These are phyloP conservation scores for Pteronura brasiliensis DNA, from an alignment of 2,113 vertebrate species.

Conservation along the genomic window DNA sequence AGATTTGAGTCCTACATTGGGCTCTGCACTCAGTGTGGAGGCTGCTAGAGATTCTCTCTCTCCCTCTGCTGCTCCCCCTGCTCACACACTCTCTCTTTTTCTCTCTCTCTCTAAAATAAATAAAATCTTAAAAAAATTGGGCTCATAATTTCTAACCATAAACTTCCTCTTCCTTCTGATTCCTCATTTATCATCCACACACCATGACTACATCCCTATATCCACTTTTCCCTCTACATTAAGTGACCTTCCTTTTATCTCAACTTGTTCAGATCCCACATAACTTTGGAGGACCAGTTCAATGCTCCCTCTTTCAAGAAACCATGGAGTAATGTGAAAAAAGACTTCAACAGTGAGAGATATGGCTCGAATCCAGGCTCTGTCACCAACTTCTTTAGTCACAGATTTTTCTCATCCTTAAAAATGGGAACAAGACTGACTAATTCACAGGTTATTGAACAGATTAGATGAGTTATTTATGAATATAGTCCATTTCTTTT, in stretches of 20 bases:
- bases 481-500: not conserved
- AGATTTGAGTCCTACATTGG: not conserved
- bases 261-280: not conserved
- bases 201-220: too few relatives aligned
- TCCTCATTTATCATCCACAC: not conserved
- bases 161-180: constrained; percentile 29
- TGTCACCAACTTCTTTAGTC: not conserved
- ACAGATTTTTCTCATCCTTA: not conserved
- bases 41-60: not conserved
- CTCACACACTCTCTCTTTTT: not conserved
- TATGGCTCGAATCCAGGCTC: not conserved
- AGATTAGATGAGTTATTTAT: not conserved
- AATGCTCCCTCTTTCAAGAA: not conserved
- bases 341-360: not conserved
- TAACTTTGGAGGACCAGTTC: not conserved
- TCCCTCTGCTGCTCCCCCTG: not conserved
- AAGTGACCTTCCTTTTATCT: not conserved
- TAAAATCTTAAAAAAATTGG: not conserved
- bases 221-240: not conserved
- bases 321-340: not conserved
- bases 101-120: not conserved
- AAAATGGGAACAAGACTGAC: not conserved
- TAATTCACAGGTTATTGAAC: not conserved
- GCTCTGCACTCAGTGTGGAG: not conserved
- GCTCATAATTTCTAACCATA: not conserved